Evolutionary conservation across 2,888 invertebrate species (phyloP), one percentile per base, ranked within the genome.

Genomic region (Eretmocerus hayati): DNA sequence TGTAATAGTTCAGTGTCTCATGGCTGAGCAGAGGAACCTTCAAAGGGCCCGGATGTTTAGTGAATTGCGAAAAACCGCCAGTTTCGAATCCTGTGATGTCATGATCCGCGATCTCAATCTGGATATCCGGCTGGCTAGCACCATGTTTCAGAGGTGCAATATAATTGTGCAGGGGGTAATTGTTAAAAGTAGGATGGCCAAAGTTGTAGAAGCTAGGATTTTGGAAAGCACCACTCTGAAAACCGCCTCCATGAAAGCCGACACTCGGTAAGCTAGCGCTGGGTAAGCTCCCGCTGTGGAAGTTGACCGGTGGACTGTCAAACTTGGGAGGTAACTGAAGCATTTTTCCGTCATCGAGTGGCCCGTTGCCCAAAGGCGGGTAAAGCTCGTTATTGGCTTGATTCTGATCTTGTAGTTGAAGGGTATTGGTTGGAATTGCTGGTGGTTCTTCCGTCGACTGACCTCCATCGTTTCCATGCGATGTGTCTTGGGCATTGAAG

Each of bases 41-140:
- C 4, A 53, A 15, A 2, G 48, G 50, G 3, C 42, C 47, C 1
- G 19, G 40, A 16, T 37, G 48, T 4, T 20, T 41, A 1, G 6
- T n/a, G 8, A 37, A 22, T 13, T 36, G 42, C 3, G 21, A 15
- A 8, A 42, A 52, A 1, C 40, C 43, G 2, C 44, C 35, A 4
- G 37, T 16, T 30, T 50, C 47, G 26, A 48, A 50, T 9, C 50
- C 50, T 1, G 45, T 50, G 9, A 50, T 47, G 5, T 50, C 45
- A 3, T 50, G 46, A 15, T 50, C 40, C 1, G 50, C 47, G 9
- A 53, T 48, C n/a, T 50, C 50, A 2, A 50, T 40, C 8, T 50
- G 47, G 16, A 53, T 44, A 20, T 47, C 50, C 2, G 53, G 46
- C 11, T 4, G 1, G 0, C 13, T 9, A 5, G 16, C 19, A 3